Percentiles rank a stretch among this genome's conserved stretches.
These are phyloP conservation scores for Syrista parreyssii DNA, from an alignment of 2,888 invertebrate genomes.

Conservation along the genomic window DNA sequence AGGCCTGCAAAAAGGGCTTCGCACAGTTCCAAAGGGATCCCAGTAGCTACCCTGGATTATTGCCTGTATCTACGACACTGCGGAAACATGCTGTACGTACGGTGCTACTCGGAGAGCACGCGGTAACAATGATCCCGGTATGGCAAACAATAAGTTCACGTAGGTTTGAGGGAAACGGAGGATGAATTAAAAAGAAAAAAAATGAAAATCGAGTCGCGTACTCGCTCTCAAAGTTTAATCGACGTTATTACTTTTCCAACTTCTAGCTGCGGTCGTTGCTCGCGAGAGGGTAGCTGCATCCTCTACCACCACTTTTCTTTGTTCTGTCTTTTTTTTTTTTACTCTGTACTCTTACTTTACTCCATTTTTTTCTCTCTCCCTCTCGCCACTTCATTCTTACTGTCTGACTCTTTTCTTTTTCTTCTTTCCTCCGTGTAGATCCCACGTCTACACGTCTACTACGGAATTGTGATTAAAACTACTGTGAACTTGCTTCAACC, in stretches of 20 bases:
- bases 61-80: neutral
- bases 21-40: neutral
- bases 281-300: neutral
- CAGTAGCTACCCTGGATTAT: neutral
- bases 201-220: neutral
- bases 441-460: neutral
- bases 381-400: no score
- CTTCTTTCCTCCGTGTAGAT: neutral
- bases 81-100: neutral
- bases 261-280: neutral
- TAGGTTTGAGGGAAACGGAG: neutral
- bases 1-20: neutral
- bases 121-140: neutral
- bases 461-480: neutral
- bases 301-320: neutral
- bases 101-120: neutral
- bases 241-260: neutral
- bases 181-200: neutral
- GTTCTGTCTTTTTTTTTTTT: neutral
- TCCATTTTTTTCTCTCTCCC: neutral
- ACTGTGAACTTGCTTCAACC: neutral
- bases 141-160: neutral
- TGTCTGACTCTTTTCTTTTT: no score
- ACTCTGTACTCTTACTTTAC: neutral
- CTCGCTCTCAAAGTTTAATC: neutral